phyloP scores from a whole-genome alignment of 2,113 vertebrate species.

The Pandion haliaetus region DNA sequence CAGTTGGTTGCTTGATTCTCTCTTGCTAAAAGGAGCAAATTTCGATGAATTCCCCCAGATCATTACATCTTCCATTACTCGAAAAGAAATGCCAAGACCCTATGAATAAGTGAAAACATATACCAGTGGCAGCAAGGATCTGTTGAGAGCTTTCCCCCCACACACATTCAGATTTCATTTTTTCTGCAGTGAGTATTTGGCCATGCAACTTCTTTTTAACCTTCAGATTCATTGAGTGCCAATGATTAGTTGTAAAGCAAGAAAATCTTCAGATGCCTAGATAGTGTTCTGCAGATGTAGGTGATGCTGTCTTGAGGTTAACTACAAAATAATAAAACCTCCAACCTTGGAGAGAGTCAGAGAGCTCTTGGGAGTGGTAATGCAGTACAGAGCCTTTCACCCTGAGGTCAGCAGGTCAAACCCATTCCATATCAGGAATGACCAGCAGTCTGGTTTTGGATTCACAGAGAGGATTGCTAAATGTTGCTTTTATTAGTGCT shows the following conservation, averaged over 20 bases:
- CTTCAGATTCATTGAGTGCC: constrained; percentile 51
- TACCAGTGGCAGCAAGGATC: not conserved
- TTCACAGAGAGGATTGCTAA: not conserved
- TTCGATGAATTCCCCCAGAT: not conserved
- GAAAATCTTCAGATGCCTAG: constrained; percentile 6
- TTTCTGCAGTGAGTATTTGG: not conserved
- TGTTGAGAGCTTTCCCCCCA: fast-evolving
- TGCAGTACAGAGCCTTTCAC: constrained; percentile 56
- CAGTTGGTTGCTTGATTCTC: not conserved
- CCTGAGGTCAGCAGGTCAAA: constrained; percentile 54
- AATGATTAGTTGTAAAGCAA: constrained; percentile 41
- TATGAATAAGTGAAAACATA: not conserved
- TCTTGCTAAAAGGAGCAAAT: not conserved
- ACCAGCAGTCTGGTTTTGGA: constrained; percentile 17
- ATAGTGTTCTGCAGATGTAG: constrained; percentile 46
- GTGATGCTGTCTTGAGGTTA: constrained; percentile 30
- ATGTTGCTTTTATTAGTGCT: constrained; percentile 2
- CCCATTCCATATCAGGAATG: constrained; percentile 20
- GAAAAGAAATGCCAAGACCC: not conserved
- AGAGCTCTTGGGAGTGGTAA: constrained; percentile 45
- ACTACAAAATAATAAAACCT: constrained; percentile 47
- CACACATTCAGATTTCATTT: not conserved
- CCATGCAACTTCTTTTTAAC: constrained; percentile 14
- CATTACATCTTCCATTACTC: not conserved
- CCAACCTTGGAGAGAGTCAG: not conserved